A percentile compares a stretch with the other conserved stretches of the same genome.
Evolutionary conservation across 1,140 invertebrate species (phyloP).

Genomic region (Drosophila erecta): DNA sequence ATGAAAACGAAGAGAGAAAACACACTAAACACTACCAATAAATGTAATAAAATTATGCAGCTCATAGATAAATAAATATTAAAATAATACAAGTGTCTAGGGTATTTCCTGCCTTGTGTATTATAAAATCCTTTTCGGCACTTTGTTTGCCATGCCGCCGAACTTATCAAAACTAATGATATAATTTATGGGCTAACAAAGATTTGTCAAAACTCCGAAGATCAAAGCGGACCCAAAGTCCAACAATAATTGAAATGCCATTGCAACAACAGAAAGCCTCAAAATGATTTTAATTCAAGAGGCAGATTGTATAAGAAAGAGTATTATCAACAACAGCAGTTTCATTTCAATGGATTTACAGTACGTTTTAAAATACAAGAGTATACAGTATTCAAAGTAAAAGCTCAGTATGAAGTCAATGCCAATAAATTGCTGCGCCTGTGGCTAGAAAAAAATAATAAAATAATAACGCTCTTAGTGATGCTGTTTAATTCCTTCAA

Average conservation of each 20-base stretch:
- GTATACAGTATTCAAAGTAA: constrained; percentile 5
- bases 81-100: constrained; percentile 13
- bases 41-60: constrained; percentile 13
- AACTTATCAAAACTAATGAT: constrained; percentile 18
- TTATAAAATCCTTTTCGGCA: constrained; percentile 11
- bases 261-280: constrained; percentile 2
- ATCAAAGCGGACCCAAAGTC: constrained; percentile 17
- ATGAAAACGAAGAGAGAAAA: background rate
- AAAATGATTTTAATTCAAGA: background rate
- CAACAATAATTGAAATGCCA: constrained; percentile 11
- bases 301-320: background rate
- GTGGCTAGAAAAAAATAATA: constrained; percentile 8
- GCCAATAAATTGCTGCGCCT: constrained; percentile 42
- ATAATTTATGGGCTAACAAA: constrained; percentile 31
- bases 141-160: constrained; percentile 23
- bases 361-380: background rate
- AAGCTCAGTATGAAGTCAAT: constrained; percentile 1
- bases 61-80: constrained; percentile 14
- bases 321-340: background rate
- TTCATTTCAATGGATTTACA: no score
- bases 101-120: constrained; percentile 6
- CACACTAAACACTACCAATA: constrained; percentile 2
- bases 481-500: constrained; percentile 29
- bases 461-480: constrained; percentile 28
- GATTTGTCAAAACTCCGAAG: constrained; percentile 4